These are phyloP conservation scores for Agrypnia vestita DNA, from an alignment of 1,140 invertebrate species.

Conservation along the genomic window DNA sequence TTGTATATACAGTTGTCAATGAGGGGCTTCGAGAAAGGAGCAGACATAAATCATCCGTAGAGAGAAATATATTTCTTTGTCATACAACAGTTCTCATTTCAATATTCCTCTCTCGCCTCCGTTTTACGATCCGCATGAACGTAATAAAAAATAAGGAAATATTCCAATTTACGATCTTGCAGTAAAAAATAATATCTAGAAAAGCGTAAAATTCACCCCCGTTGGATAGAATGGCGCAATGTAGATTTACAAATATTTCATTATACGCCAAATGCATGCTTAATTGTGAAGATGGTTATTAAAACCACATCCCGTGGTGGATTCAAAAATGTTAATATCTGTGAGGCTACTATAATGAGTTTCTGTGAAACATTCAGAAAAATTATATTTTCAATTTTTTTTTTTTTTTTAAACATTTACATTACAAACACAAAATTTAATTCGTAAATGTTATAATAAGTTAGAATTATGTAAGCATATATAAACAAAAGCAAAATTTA, in stretches of 20 bases:
- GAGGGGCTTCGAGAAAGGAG: background rate
- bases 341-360: too few relatives aligned
- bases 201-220: constrained; percentile 27
- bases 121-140: constrained; percentile 23
- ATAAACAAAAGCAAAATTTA: too few relatives aligned
- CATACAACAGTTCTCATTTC: constrained; percentile 22
- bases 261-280: background rate
- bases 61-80: constrained; percentile 21
- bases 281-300: background rate
- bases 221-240: constrained; percentile 9
- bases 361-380: too few relatives aligned
- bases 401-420: too few relatives aligned
- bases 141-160: constrained; percentile 34
- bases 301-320: too few relatives aligned
- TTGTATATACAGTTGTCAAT: background rate
- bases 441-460: too few relatives aligned
- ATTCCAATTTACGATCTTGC: constrained; percentile 34
- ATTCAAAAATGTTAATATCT: too few relatives aligned
- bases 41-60: background rate
- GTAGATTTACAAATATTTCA: background rate
- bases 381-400: too few relatives aligned
- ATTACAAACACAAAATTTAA: too few relatives aligned
- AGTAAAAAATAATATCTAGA: constrained; percentile 38
- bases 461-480: too few relatives aligned
- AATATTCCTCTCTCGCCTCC: constrained; percentile 16